phyloP scores from a whole-genome alignment of 2,888 invertebrate genomes.

The Agapostemon virescens region DNA sequence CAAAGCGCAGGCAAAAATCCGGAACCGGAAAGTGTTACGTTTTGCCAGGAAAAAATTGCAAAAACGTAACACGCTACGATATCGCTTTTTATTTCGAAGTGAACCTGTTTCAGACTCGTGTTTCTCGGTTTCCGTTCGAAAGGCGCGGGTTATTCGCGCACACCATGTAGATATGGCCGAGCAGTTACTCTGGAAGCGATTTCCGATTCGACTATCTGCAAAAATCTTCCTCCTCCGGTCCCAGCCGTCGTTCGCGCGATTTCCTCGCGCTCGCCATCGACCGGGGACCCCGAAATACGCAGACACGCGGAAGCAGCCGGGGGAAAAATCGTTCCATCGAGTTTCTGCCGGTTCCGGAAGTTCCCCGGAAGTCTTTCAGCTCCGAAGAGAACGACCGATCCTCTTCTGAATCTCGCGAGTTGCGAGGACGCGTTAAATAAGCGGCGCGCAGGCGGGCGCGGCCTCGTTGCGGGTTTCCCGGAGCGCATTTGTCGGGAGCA shows the following conservation, averaged over 20 bases:
- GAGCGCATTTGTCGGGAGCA: constrained; percentile 29
- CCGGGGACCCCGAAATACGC: not conserved
- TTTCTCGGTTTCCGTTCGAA: too few species aligned
- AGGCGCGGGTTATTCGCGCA: not conserved
- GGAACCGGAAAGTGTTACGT: not conserved
- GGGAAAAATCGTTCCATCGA: not conserved
- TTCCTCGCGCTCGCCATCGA: not conserved
- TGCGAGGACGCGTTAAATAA: constrained; percentile 41
- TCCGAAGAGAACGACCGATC: not conserved
- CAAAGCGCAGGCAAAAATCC: not conserved
- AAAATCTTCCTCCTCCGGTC: not conserved
- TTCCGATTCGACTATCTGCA: constrained; percentile 7
- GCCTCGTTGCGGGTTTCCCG: constrained; percentile 14
- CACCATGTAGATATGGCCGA: not conserved
- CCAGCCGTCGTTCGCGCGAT: not conserved
- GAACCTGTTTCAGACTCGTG: not conserved
- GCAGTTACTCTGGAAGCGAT: not conserved
- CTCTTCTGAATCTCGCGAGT: constrained; percentile 33
- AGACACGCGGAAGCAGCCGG: not conserved
- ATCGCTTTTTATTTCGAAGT: not conserved
- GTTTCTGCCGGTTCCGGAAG: constrained; percentile 14
- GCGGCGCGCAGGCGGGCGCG: too few species aligned
- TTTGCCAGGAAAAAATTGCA: not conserved
- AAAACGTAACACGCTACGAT: not conserved
- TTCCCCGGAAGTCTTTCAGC: not conserved